Evolutionary conservation across 2,888 invertebrate species (phyloP).

Genomic region (Rosalia funebris): DNA sequence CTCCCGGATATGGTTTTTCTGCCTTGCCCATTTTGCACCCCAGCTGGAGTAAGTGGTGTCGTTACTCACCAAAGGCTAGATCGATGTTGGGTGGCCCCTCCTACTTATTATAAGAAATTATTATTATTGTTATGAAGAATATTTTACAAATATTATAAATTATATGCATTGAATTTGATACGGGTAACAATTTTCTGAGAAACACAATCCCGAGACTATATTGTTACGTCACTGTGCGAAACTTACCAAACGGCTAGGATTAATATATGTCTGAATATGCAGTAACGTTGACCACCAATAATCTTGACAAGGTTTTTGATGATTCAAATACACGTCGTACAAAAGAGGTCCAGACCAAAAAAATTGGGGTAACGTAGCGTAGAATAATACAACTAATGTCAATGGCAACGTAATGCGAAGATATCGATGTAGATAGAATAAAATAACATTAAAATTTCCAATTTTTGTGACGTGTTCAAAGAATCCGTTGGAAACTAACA

Average conservation of each 20-base stretch:
- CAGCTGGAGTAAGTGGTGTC: too few species aligned
- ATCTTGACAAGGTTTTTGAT: slow-evolving; percentile 51
- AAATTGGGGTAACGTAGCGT: slow-evolving; percentile 62
- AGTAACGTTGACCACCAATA: slow-evolving; percentile 62
- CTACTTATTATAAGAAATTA: too few species aligned
- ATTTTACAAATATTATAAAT: too few species aligned
- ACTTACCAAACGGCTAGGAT: slow-evolving; percentile 49
- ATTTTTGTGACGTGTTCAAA: slow-evolving; percentile 56
- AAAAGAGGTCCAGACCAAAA: slow-evolving; percentile 64
- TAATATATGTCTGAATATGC: slow-evolving; percentile 59
- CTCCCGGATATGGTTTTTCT: too few species aligned
- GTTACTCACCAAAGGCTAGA: too few species aligned
- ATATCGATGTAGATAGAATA: slow-evolving; percentile 63
- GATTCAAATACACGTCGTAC: slow-evolving; percentile 44
- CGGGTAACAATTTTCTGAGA: too few species aligned
- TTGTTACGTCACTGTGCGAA: too few species aligned
- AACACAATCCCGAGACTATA: too few species aligned
- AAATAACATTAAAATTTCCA: slow-evolving; percentile 55
- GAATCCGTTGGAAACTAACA: slow-evolving; percentile 65
- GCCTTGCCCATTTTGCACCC: too few species aligned
- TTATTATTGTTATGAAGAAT: too few species aligned
- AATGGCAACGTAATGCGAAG: slow-evolving; percentile 65
- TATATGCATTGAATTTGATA: too few species aligned
- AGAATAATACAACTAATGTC: slow-evolving; percentile 62
- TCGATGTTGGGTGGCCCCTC: too few species aligned